Base-by-base conservation (phyloP, 2,797 vertebrate species). In the Macrochelys suwanniensis region DNA sequence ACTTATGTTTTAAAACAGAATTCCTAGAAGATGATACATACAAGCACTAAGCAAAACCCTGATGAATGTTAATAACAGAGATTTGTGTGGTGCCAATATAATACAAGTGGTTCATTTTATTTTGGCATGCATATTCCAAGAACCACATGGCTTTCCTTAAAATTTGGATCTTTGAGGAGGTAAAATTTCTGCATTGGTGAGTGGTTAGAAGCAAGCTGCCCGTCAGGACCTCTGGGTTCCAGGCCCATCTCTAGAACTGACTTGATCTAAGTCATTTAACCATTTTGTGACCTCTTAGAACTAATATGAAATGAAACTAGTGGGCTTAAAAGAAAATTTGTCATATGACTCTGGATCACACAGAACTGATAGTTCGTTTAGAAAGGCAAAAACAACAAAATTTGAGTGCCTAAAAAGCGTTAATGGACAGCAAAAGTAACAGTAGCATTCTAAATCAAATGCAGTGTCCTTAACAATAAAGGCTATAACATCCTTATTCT, bases 281-380 rank as follows among this genome's bases (percentile, higher is more conserved):
- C 31, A 31, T 87, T 91, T 37, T 0, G 84, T n/a, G 6, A 91
- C 2, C 59, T 83, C 31, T 5, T 86, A 7, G 47, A 50, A 2
- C n/a, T 88, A 88, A 47, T 59, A 76, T 15, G 51, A 94, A 88
- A 65, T 65, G 2, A 85, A 8, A 1, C 0, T 53, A 89, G 89
- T 87, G 0, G 85, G 56, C 91, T 95, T 91, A 84, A 93, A 94
- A 61, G 81, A 94, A 93, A 74, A 57, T 49, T 0, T 53, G 56
- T 6, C 10, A 42, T 91, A 5, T 92, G 90, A 80, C 50, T 76
- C 4, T 4, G 45, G 84, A 85, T 88, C 59, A 25, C 71, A 0
- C 85, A 49, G 16, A 91, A 57, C 21, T 42, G 68, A 71, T 93
- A 6, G 25, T 83, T 89, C 47, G 59, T 9, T 11, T 37, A 56